Percentiles rank a stretch among this genome's conserved stretches.
These are phyloP conservation scores for Nasonia oneida DNA, from an alignment of 2,888 invertebrate species.

Conservation along the genomic window DNA sequence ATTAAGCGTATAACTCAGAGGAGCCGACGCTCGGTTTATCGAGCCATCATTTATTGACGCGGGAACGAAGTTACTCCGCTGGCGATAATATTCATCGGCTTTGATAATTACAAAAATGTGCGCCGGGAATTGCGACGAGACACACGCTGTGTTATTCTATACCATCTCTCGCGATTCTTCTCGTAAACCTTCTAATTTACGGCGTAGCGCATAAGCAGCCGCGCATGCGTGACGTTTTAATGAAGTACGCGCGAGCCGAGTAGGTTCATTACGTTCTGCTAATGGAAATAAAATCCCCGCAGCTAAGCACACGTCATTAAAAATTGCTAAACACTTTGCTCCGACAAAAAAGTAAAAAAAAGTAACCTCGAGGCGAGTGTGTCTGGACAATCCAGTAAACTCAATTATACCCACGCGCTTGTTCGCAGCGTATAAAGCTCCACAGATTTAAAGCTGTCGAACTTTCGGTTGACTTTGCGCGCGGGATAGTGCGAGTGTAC, in stretches of 20 bases:
- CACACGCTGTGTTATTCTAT: neutral
- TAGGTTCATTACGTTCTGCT: neutral
- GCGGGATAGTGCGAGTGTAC: neutral
- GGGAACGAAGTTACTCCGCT: neutral
- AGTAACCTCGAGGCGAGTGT: neutral
- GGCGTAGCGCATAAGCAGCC: neutral
- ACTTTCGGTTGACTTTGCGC: neutral
- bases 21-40: neutral
- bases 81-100: neutral
- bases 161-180: neutral
- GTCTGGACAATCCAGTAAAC: conserved; percentile 8
- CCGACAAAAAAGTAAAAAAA: neutral
- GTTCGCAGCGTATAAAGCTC: neutral
- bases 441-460: conserved; percentile 39
- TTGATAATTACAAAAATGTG: neutral
- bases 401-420: conserved; percentile 5
- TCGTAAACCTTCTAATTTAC: neutral
- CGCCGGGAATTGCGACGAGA: neutral
- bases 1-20: neutral
- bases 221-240: conserved; percentile 21
- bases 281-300: neutral
- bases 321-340: neutral
- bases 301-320: neutral
- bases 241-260: neutral
- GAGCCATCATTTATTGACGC: neutral